phyloP scores from a whole-genome alignment of 2,113 vertebrate species.

The Sander lucioperca region DNA sequence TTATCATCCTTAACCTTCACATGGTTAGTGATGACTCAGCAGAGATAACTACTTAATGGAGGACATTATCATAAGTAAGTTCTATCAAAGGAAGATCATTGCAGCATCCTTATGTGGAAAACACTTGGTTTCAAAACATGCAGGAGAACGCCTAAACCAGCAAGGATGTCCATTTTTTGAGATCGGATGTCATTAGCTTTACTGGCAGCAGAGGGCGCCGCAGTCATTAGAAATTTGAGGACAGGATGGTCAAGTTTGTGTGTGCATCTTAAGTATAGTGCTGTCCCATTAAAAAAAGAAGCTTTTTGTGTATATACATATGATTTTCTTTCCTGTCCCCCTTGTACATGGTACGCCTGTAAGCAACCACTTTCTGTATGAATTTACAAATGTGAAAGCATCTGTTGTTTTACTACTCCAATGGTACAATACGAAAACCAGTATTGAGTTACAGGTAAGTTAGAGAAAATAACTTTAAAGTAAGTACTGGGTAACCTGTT shows the following conservation, averaged over 20 bases:
- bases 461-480: not conserved
- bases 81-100: not conserved
- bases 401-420: too few species aligned
- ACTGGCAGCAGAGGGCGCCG: slow-evolving; percentile 61
- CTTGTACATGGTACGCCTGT: not conserved
- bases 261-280: not conserved
- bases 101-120: not conserved
- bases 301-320: not conserved
- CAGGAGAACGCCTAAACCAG: not conserved
- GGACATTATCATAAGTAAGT: not conserved
- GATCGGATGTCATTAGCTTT: not conserved
- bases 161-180: not conserved
- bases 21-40: not conserved
- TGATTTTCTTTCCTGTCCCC: not conserved
- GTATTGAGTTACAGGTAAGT: not conserved
- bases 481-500: not conserved
- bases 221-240: slow-evolving; percentile 12
- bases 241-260: not conserved
- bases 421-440: too few species aligned
- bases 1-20: not conserved
- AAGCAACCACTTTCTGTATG: not conserved
- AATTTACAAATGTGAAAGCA: not conserved
- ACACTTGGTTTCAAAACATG: not conserved
- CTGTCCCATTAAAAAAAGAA: too few species aligned
- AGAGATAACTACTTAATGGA: not conserved